Base-by-base conservation (phyloP, 1,140 invertebrate species). In the Ectropis grisescens region DNA sequence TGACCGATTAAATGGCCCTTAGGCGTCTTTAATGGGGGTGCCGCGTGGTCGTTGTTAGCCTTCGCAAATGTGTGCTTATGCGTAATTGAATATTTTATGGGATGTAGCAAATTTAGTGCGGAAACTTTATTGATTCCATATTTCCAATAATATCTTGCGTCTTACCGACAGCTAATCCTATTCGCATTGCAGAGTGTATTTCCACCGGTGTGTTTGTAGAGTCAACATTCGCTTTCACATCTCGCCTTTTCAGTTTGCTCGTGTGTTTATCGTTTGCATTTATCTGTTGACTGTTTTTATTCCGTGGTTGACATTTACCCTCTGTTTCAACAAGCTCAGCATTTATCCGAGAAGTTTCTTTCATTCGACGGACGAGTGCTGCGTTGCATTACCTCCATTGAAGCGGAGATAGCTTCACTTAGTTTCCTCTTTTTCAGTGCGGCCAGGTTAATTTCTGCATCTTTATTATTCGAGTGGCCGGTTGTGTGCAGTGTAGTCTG, bases 221-320 rank as follows among this genome's bases (percentile, higher is more conserved):
- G 60, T 50, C 48, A 76, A 71, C 66, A 68, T 43, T 57, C 49
- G 41, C 59, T 54, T 55, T 58, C 52, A 56, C 44, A 47, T 61
- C 41, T 58, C 48, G 52, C 53, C 65, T 69, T 62, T 72, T 65
- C 68, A 78, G 60, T 62, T 59, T 56, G 58, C 50, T 37, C 67
- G 57, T 64, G 55, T 80, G 71, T 81, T 81, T 74, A 78, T 81
- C 76, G 59, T 81, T 65, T 62, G 67, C 69, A 72, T 81, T 81
- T 81, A 75, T 81, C 71, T 81, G 76, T 81, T 81, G 72, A 79
- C 76, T 69, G 72, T 81, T 81, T 81, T 68, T 81, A 81, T 81
- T 81, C 74, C 59, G 54, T 58, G 54, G 72, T 76, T 76, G 65
- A 78, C 72, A 74, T 81, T 75, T 68, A 71, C 72, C 72, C 72